Evolutionary conservation across 2,113 vertebrate species (phyloP).

Genomic region (Glaucomys volans): DNA sequence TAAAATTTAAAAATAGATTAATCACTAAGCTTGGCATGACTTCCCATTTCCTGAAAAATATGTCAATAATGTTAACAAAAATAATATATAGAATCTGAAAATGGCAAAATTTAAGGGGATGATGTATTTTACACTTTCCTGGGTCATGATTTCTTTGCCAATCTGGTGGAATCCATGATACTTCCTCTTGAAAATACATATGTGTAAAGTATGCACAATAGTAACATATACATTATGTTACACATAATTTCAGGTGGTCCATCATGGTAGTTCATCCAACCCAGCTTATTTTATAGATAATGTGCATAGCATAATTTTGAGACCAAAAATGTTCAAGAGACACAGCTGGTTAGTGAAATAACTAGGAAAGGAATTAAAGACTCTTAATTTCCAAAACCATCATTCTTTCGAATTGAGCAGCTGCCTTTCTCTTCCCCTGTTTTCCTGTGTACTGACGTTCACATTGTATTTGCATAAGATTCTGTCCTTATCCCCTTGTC

Average conservation of each 20-base stretch:
- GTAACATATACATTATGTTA: background rate
- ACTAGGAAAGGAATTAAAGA: background rate
- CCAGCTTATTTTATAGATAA: background rate
- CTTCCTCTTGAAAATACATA: background rate
- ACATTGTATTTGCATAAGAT: background rate
- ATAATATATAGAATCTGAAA: slow-evolving; percentile 45
- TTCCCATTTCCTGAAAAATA: slow-evolving; percentile 48
- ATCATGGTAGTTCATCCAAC: background rate
- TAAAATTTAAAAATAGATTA: slow-evolving; percentile 47
- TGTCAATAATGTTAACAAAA: slow-evolving; percentile 52
- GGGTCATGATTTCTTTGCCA: background rate
- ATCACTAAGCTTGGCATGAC: slow-evolving; percentile 26
- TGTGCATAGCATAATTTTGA: no score
- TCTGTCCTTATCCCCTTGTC: background rate
- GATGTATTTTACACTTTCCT: background rate
- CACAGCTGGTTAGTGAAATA: background rate
- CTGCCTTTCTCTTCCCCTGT: background rate
- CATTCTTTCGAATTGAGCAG: background rate
- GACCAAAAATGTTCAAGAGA: background rate
- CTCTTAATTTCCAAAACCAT: background rate
- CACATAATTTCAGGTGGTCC: background rate
- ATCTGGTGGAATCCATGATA: slow-evolving; percentile 2
- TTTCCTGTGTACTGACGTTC: background rate
- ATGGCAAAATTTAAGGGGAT: slow-evolving; percentile 24
- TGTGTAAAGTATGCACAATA: background rate